Base-by-base conservation (phyloP, 2,113 vertebrate species). In the Tachysurus vachellii region DNA sequence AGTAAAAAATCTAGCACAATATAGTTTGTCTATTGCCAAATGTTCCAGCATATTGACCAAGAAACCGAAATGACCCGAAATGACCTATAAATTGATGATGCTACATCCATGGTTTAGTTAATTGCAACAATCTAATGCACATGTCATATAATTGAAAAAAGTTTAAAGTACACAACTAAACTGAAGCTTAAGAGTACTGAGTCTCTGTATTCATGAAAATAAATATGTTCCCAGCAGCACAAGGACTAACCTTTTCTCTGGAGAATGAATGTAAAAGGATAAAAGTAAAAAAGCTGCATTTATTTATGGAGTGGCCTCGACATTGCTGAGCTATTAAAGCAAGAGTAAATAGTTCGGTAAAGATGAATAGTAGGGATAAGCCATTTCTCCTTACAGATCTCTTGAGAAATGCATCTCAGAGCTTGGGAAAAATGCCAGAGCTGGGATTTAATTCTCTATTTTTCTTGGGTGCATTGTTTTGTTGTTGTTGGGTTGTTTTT, bases 321-420 rank as follows among this genome's bases (percentile, higher is more conserved):
- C 87, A 86, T 64, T 59, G 66, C 76, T 86, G 87, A 86, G 89
- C 89, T 86, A 88, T 90, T 88, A 90, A 88, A 86, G 87, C 56
- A 71, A 84, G 87, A 88, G 85, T 90, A 90, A 88, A 88, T 88
- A 86, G 90, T 85, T 88, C 62, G 59, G 82, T 47, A 81, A 90
- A 93, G 92, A 95, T 91, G 86, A 95, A 95, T 93, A 84, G 90
- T 87, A 56, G 88, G 53, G 80, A 85, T 4, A 71, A 84, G 85
- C 83, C 88, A 92, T 92, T 91, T 92, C 91, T 93, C 89, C 87
- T 54, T 83, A 76, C 23, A 71, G 61, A 26, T 80, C 89, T 90
- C 91, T 26, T 70, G 91, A 93, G 93, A 93, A 92, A 93, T 93
- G 79, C 90, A 92, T 89, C 85, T 90, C 90, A 86, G 86, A 90